Base-by-base conservation (phyloP, 2,888 invertebrate species). In the Morinoia aosen region DNA sequence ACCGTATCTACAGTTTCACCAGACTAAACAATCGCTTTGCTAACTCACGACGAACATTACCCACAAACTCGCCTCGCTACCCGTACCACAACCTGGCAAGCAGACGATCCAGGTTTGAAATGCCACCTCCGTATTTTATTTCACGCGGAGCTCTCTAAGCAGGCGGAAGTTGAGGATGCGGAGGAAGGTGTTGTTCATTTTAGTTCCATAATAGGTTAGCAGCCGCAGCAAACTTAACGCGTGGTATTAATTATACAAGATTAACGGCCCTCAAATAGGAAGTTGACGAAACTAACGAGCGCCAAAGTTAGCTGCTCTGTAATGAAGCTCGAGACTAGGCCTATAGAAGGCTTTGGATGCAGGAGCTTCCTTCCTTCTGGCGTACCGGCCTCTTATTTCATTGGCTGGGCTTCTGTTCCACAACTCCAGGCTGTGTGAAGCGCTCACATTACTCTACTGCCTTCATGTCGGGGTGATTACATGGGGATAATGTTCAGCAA, bases 271-370 rank as follows among this genome's bases (percentile, higher is more conserved):
- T 39, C 90, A 90, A 90, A 90, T 90, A 40, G 39, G 90, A 90
- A 90, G 40, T 48, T 90, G 40, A 90, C 90, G 90, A 90, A 90
- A 90, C 90, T 90, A 90, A 90, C 90, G 90, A 90, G 90, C 90
- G 90, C 10, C 90, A 33, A 90, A 90, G 90, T 90, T 90, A 39
- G 40, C 40, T 40, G 40, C 90, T 90, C 48, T 40, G 16, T 90
- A 90, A 90, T 39, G 90, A 90, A 90, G 90, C 90, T 90, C 90
- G 48, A 48, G 90, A 90, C 39, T 11, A 76, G 76, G 76, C 76
- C 33, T 76, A 76, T 16, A 33, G 76, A 76, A 33, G 25, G 76
- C 39, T 4, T 14, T 40, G 64, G 40, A 40, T 90, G 90, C 40
- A 19, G 48, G 90, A 48, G 90, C 90, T 90, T 90, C 90, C 39